Evolutionary conservation across 2,888 invertebrate genomes (phyloP).

Genomic region (Agriopis aurantiaria): DNA sequence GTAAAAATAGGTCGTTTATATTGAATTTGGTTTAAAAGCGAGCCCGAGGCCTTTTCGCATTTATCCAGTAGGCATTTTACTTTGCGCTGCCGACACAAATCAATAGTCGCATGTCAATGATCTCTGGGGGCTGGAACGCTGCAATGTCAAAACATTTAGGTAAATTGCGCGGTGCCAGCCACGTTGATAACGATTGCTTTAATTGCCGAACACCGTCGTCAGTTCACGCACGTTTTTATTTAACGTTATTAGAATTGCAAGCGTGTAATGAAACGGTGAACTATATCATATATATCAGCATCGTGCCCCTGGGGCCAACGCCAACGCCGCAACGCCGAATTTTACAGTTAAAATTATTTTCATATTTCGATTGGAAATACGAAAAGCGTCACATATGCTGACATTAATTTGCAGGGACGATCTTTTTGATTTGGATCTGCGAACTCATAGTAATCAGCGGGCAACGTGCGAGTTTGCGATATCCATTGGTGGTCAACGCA

Average conservation of each 20-base stretch:
- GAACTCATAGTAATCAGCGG: slow-evolving; percentile 44
- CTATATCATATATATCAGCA: slow-evolving; percentile 11
- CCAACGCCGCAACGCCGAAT: slow-evolving; percentile 41
- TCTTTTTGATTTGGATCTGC: slow-evolving; percentile 42
- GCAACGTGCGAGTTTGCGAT: slow-evolving; percentile 48
- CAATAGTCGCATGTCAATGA: slow-evolving; percentile 60
- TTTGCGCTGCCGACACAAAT: slow-evolving; percentile 54
- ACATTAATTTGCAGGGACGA: slow-evolving; percentile 42
- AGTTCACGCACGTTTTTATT: slow-evolving; percentile 33
- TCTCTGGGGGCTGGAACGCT: slow-evolving; percentile 48
- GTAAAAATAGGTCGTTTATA: slow-evolving; percentile 8
- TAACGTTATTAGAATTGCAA: slow-evolving; percentile 40
- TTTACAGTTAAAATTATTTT: slow-evolving; percentile 46
- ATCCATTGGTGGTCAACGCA: slow-evolving; percentile 47
- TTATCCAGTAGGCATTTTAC: slow-evolving; percentile 37
- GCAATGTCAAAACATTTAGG: slow-evolving; percentile 51
- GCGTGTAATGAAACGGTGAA: slow-evolving; percentile 33
- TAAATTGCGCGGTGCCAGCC: slow-evolving; percentile 26
- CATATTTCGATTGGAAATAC: slow-evolving; percentile 33
- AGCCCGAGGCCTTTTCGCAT: slow-evolving; percentile 28
- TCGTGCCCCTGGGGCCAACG: slow-evolving; percentile 37
- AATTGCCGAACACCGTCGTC: slow-evolving; percentile 32
- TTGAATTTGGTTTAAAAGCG: slow-evolving; percentile 20
- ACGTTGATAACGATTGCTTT: slow-evolving; percentile 24
- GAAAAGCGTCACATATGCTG: slow-evolving; percentile 42